Percentiles rank a stretch among this genome's conserved stretches.
phyloP scores from a whole-genome alignment of 1,140 invertebrate species.

The Dufourea novaeangliae region DNA sequence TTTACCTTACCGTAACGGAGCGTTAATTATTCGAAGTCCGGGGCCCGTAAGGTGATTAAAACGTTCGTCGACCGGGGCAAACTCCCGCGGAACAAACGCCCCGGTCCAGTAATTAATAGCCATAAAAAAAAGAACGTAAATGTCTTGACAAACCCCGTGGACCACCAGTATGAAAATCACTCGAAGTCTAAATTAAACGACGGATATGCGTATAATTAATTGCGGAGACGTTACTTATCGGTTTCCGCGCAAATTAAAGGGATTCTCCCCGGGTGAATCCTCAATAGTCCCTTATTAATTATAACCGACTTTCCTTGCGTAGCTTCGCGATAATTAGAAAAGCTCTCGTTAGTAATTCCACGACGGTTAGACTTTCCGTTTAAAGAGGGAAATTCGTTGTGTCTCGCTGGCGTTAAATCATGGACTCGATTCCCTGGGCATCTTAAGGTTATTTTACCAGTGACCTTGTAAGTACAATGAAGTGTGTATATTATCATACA shows the following conservation, averaged over 20 bases:
- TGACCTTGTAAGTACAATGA: no score
- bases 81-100: background rate
- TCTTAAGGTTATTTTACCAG: no score
- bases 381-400: no score
- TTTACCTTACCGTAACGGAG: conserved; percentile 6
- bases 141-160: conserved; percentile 1
- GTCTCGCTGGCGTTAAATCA: background rate
- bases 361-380: background rate
- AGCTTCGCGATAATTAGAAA: background rate
- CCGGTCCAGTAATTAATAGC: background rate
- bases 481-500: no score
- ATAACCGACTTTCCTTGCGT: background rate
- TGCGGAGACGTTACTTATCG: background rate
- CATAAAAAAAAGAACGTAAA: conserved; percentile 4
- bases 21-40: background rate
- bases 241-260: background rate
- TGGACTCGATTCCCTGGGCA: no score
- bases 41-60: background rate
- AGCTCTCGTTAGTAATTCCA: background rate
- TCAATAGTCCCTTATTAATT: background rate
- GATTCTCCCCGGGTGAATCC: background rate
- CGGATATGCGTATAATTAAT: background rate
- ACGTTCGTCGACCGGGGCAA: background rate
- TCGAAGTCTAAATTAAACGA: background rate
- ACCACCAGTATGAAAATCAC: background rate